Evolutionary conservation across 2,113 vertebrate species (phyloP), one percentile per base, ranked within the genome.

Genomic region (Gambusia affinis): DNA sequence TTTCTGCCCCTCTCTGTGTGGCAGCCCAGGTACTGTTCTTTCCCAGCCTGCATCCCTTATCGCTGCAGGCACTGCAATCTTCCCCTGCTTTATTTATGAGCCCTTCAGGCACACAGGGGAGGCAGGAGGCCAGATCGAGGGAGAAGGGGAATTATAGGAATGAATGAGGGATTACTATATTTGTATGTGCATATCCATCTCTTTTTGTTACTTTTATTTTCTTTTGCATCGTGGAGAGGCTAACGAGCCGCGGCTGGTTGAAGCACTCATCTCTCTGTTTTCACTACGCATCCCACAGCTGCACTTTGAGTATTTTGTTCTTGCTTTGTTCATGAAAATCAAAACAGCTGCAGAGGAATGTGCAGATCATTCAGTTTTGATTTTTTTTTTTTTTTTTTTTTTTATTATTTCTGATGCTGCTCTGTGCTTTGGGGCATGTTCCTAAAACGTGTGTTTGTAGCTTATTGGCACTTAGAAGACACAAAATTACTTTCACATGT

Each of bases 1-100:
- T 15, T 67, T 67, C 64, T 70, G 75, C 62, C 79, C 74, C 84
- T 75, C 63, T 44, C 33, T 64, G 65, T 81, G 83, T 76, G 88
- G 88, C 63, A 66, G 65, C 71, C 65, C 44, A 62, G 73, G 78
- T 78, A 76, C 42, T 27, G 27, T 69, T 22, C 70, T 73, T 69
- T 77, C 71, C 73, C 76, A 80, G 79, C 81, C 77, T 72, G 80
- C 72, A 47, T 73, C 72, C 80, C 74, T 86, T 78, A 85, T 85
- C 85, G 33, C 87, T 76, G 69, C 85, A 66, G 84, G 87, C 74
- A 12, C 69, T 80, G 80, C 87, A 88, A 82, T 85, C 84, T 86
- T 70, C 39, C 72, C 57, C 72, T 88, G 73, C 70, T 79, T 88
- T 90, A 89, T 90, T 88, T 88, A 90, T 83, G 83, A 86, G 87